These are phyloP conservation scores for Bolinopsis microptera DNA, from an alignment of 37 sponge, comb jelly and placozoan genomes.

Conservation along the genomic window DNA sequence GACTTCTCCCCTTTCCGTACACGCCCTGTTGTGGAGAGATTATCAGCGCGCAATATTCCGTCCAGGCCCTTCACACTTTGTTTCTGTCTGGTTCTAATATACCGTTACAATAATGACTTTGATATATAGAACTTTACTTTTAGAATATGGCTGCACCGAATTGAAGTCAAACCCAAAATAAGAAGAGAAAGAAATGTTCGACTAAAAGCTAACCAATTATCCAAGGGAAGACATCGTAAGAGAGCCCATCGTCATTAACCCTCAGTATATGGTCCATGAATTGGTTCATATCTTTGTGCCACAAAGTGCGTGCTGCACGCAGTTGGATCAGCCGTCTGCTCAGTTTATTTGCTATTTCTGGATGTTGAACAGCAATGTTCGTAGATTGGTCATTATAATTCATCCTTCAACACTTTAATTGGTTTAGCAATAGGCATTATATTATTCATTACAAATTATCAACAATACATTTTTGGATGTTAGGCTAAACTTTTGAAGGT, in stretches of 20 bases:
- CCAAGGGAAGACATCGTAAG: conserved; percentile 49
- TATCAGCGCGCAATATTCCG: background rate
- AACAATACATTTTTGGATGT: too few relatives aligned
- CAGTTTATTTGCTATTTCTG: background rate
- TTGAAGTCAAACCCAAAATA: too few relatives aligned
- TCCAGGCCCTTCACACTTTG: too few relatives aligned
- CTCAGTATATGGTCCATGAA: conserved; percentile 31
- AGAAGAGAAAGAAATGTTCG: too few relatives aligned
- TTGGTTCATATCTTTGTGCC: conserved; percentile 61
- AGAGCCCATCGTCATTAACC: conserved; percentile 31
- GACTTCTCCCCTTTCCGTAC: conserved; percentile 65
- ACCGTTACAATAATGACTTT: too few relatives aligned
- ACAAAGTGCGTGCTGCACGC: conserved; percentile 9
- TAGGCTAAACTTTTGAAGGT: too few relatives aligned
- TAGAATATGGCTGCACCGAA: too few relatives aligned
- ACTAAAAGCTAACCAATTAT: conserved; percentile 44
- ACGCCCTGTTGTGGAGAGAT: conserved; percentile 25
- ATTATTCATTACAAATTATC: background rate
- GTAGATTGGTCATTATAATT: conserved; percentile 8
- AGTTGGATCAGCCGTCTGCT: conserved; percentile 29
- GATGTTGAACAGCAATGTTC: background rate
- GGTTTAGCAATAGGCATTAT: background rate
- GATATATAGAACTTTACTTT: too few relatives aligned
- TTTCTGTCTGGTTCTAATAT: too few relatives aligned
- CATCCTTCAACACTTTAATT: background rate